Evolutionary conservation across 2,888 invertebrate genomes (phyloP).

Genomic region (Lasioglossum morio): DNA sequence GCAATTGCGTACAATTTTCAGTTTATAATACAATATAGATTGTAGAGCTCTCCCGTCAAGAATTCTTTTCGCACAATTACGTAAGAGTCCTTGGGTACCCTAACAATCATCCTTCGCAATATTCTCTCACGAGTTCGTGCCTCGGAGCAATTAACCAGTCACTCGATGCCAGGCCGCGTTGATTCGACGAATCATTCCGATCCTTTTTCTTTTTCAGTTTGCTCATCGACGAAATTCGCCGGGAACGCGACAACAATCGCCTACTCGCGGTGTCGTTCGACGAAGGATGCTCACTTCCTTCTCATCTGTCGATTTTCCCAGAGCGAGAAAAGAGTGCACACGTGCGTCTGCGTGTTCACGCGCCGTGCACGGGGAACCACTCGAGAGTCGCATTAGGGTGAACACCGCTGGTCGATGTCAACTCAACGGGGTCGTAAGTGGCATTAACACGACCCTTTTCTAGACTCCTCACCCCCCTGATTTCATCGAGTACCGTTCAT

Average conservation of each 20-base stretch:
- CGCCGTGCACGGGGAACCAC: constrained; percentile 28
- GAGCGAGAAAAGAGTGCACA: constrained; percentile 15
- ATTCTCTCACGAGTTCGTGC: constrained; percentile 1
- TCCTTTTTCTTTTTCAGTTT: neutral
- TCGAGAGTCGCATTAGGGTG: constrained; percentile 42
- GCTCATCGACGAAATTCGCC: neutral
- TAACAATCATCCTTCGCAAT: neutral
- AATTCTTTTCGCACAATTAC: constrained; percentile 4
- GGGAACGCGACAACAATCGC: neutral
- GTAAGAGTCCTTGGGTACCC: neutral
- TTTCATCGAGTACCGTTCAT: constrained; percentile 33
- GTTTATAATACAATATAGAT: neutral
- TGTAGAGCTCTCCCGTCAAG: neutral
- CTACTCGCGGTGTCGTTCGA: neutral
- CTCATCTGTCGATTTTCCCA: constrained; percentile 24
- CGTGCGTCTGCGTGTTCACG: constrained; percentile 41
- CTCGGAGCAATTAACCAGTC: neutral
- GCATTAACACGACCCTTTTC: constrained; percentile 52
- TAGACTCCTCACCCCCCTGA: neutral
- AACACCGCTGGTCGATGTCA: constrained; percentile 42
- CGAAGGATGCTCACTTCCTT: neutral
- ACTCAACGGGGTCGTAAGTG: constrained; percentile 52
- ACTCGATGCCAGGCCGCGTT: neutral
- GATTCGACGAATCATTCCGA: neutral
- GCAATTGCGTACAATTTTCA: neutral